These are phyloP conservation scores for Spilarctia lutea DNA, from an alignment of 2,888 invertebrate species.

Conservation along the genomic window DNA sequence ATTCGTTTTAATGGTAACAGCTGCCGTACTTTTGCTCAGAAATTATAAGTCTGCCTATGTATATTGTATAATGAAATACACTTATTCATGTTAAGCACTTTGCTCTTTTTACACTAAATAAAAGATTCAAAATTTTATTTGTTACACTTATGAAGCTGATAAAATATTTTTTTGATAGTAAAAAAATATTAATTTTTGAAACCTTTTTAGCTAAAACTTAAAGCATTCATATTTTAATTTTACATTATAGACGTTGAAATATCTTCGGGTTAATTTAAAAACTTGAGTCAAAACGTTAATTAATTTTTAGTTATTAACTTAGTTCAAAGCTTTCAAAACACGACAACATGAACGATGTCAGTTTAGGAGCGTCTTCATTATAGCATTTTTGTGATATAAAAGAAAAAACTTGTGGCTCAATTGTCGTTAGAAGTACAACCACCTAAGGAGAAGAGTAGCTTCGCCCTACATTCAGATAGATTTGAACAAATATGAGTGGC, in stretches of 20 bases:
- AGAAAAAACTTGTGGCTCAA: too few species aligned
- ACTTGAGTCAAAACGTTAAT: too few species aligned
- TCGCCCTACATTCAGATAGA: not conserved
- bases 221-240: too few species aligned
- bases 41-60: not conserved
- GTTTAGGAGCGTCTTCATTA: too few species aligned
- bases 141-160: not conserved
- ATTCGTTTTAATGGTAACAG: slow-evolving; percentile 20
- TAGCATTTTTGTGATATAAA: too few species aligned
- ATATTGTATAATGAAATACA: not conserved
- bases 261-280: too few species aligned
- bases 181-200: too few species aligned
- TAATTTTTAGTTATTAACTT: too few species aligned
- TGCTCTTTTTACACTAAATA: not conserved
- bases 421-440: not conserved
- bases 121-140: not conserved
- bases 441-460: not conserved
- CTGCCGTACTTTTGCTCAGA: slow-evolving; percentile 5
- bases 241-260: too few species aligned
- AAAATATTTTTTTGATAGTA: not conserved
- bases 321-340: too few species aligned
- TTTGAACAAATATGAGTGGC: slow-evolving; percentile 1
- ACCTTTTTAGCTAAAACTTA: too few species aligned
- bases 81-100: not conserved
- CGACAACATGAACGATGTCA: too few species aligned